Conservation (phyloP, 2,888 invertebrate genomes). For the Cacoxenus indagator region DNA sequence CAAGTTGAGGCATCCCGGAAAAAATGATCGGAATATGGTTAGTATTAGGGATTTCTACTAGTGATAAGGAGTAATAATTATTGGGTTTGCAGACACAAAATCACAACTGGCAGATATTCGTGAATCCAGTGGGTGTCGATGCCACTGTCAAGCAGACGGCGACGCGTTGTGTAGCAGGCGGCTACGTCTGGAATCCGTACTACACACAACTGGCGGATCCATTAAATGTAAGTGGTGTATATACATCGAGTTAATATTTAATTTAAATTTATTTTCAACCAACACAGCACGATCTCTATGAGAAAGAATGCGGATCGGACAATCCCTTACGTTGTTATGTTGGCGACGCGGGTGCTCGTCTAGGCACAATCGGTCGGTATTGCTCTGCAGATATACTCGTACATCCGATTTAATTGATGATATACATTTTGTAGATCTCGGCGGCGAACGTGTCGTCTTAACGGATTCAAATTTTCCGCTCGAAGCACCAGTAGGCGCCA, state of each 20-base stretch:
- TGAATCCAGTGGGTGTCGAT: conserved; percentile 92
- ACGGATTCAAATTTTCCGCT: conserved; percentile 91
- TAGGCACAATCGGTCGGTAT: conserved; percentile 81
- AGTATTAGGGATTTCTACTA: conserved; percentile 47
- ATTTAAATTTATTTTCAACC: conserved; percentile 19
- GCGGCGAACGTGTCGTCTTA: conserved; percentile 81
- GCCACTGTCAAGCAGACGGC: conserved; percentile 84
- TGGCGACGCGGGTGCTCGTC: conserved; percentile 87
- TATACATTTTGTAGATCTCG: conserved; percentile 74
- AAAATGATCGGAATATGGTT: conserved; percentile 85
- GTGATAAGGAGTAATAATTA: not conserved
- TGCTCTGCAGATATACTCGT: not conserved
- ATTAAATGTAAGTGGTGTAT: conserved; percentile 77
- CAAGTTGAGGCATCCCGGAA: conserved; percentile 88
- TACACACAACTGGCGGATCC: conserved; percentile 92
- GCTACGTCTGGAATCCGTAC: conserved; percentile 92
- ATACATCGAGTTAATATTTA: not conserved
- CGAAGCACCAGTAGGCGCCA: conserved; percentile 81
- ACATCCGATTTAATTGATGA: not conserved
- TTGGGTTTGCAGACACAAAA: conserved; percentile 80
- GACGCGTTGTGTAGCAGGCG: conserved; percentile 90
- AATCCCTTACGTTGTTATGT: conserved; percentile 92
- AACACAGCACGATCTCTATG: conserved; percentile 83
- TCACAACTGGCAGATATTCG: conserved; percentile 92
- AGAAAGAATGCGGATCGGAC: conserved; percentile 87